Conservation (phyloP, 2,113 vertebrate genomes). For the Colistium nudipinnis region DNA sequence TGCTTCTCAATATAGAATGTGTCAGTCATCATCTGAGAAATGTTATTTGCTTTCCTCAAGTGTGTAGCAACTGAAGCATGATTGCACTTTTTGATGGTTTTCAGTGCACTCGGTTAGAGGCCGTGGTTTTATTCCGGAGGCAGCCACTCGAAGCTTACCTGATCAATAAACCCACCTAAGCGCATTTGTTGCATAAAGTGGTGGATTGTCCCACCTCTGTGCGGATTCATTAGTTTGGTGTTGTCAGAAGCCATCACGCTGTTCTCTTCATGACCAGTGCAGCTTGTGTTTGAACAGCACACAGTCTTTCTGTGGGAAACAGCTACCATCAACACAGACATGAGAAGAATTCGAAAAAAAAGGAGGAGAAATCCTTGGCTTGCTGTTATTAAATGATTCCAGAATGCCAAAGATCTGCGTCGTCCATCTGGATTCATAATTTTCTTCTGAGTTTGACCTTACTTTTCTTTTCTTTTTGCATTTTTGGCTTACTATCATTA, state of each 20-base stretch:
- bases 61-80: not conserved
- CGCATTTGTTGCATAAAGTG: not conserved
- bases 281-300: conserved; percentile 9
- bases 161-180: not conserved
- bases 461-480: conserved; percentile 7
- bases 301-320: conserved; percentile 27
- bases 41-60: not conserved
- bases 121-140: not conserved
- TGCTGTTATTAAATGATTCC: conserved; percentile 4
- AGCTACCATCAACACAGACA: conserved; percentile 42
- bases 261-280: conserved; percentile 37
- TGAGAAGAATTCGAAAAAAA: not conserved
- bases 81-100: not conserved
- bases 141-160: not conserved
- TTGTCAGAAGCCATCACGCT: conserved; percentile 39
- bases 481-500: conserved; percentile 2
- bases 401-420: conserved; percentile 17
- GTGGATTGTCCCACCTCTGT: conserved; percentile 35
- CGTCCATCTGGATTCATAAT: conserved; percentile 44
- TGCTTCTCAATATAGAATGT: too few relatives aligned
- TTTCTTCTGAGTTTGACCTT: conserved; percentile 29
- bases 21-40: not conserved
- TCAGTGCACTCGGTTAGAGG: not conserved
- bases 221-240: conserved; percentile 57
- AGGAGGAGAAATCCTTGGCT: conserved; percentile 11